phyloP scores from a whole-genome alignment of 2,113 vertebrate species.

The Lampris incognitus region DNA sequence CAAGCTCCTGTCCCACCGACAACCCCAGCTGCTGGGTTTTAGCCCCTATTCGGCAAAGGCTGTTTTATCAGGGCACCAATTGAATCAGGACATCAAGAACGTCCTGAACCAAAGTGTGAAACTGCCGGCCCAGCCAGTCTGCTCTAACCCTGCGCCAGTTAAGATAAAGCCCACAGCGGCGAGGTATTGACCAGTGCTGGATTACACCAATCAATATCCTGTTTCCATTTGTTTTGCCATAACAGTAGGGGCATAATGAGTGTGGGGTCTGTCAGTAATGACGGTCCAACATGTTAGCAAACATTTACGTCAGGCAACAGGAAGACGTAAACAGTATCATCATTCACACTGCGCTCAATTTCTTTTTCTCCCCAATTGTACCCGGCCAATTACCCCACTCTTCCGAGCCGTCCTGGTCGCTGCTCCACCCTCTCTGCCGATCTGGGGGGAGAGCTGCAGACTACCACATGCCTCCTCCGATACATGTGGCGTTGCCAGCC shows the following conservation, averaged over 20 bases:
- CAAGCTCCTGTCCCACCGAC: no score
- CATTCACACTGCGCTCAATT: no score
- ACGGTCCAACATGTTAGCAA: not conserved
- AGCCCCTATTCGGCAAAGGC: no score
- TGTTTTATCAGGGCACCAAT: no score
- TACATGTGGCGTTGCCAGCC: no score
- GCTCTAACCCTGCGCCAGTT: slow-evolving; percentile 33
- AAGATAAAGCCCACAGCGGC: slow-evolving; percentile 22
- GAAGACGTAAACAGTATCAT: not conserved
- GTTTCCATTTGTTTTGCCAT: slow-evolving; percentile 28
- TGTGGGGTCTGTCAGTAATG: not conserved
- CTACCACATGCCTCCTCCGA: no score
- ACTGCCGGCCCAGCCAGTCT: slow-evolving; percentile 8
- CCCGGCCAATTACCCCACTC: no score
- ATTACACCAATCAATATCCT: slow-evolving; percentile 34
- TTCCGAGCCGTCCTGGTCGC: no score
- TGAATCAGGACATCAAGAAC: not conserved
- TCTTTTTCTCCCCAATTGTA: no score
- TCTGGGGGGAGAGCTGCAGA: no score
- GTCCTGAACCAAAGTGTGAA: not conserved
- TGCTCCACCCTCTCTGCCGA: no score
- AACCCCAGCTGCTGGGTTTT: no score
- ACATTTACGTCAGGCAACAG: not conserved
- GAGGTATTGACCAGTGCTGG: slow-evolving; percentile 6
- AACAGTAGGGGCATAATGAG: not conserved